Evolutionary conservation across 2,797 vertebrate species (phyloP).

Genomic region (Anas bernieri): DNA sequence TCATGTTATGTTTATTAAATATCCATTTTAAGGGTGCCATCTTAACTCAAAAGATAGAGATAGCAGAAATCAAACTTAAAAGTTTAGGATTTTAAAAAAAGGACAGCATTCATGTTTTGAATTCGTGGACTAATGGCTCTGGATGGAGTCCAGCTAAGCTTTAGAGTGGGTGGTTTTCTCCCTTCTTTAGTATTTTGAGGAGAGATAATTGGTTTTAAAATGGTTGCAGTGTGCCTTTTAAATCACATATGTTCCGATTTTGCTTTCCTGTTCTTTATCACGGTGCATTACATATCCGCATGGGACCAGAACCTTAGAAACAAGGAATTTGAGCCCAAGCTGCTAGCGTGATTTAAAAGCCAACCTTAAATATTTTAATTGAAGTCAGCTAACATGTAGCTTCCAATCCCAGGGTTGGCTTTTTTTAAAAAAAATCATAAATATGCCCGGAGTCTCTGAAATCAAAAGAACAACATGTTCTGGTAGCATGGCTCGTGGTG

Average conservation of each 20-base stretch:
- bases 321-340: not conserved
- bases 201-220: constrained; percentile 21
- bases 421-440: not conserved
- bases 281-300: not conserved
- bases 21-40: not conserved
- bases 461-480: accelerated
- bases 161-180: not conserved
- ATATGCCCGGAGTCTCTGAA: not conserved
- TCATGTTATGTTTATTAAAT: constrained; percentile 44
- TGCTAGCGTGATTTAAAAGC: not conserved
- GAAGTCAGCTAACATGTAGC: not conserved
- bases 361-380: constrained; percentile 10
- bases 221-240: not conserved
- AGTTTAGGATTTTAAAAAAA: not conserved
- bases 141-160: not conserved
- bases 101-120: not conserved
- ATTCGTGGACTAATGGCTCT: not conserved
- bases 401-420: not conserved
- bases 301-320: constrained; percentile 1
- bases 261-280: constrained; percentile 21
- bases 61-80: not conserved
- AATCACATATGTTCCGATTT: constrained; percentile 41
- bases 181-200: not conserved
- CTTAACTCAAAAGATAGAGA: not conserved
- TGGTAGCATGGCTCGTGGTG: not conserved